Evolutionary conservation across 2,888 invertebrate species (phyloP), one percentile per base, ranked within the genome.

Genomic region (Eupithecia insigniata): DNA sequence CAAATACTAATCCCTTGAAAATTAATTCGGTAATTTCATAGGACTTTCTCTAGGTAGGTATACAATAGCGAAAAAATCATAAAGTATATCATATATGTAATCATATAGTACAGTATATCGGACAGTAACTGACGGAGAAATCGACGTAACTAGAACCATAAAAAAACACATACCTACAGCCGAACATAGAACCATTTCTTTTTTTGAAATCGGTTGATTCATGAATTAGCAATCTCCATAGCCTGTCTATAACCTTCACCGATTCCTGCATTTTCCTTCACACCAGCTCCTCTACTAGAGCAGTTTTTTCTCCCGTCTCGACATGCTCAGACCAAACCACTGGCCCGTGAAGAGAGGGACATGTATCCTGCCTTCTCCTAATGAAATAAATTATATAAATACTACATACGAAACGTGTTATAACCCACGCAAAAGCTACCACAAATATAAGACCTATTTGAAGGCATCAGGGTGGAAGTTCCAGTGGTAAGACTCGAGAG

Each of bases 301-400:
- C 69, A 74, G 87, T 90, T 92, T 92, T 93, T 89, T 87, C 87
- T 91, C 90, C 87, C 85, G 89, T 89, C 90, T 89, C 87, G 85
- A 88, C 91, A 87, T 87, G 88, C 85, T 87, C 89, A 85, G 88
- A 85, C 86, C 86, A 85, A 85, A 71, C 87, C 90, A 87, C 89
- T 93, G 87, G 92, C 83, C 90, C 92, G 87, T 93, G 90, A 91
- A 92, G 92, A 92, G 91, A 93, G 93, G 93, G 93, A 93, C 93
- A 93, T 88, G 89, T 91, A 92, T 92, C 92, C 92, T 92, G 92
- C 90, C 91, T 90, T 90, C 90, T 92, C 92, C 91, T 92, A 92
- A 93, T 92, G 90, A 92, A 93, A 91, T 93, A 93, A 92, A 92
- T 93, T 92, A 92, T 85, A 70, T 74, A 72, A 72, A 67, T 66